Evolutionary conservation across 2,113 vertebrate species (phyloP).

Genomic region (Taxidea taxus): DNA sequence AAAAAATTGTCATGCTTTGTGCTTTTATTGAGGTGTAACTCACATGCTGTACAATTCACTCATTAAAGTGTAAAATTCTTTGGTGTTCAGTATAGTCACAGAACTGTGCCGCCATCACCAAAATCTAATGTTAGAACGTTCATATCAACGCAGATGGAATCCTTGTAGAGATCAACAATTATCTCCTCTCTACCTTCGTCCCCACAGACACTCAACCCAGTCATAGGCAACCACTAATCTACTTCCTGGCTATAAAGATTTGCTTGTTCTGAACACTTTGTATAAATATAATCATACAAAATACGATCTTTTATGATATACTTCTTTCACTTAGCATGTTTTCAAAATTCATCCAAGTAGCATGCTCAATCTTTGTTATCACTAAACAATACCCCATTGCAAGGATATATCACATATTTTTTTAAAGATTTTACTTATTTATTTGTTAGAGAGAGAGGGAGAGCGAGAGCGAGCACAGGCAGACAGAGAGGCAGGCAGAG

Average conservation of each 20-base stretch:
- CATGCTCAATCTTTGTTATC: not conserved
- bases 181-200: no score
- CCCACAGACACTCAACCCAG: fast-evolving
- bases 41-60: not conserved
- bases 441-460: no score
- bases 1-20: not conserved
- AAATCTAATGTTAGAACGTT: not conserved
- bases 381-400: not conserved
- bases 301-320: not conserved
- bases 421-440: no score
- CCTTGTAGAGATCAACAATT: not conserved
- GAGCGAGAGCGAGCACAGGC: no score
- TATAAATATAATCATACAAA: not conserved
- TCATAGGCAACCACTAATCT: not conserved
- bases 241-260: not conserved
- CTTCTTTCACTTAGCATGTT: not conserved
- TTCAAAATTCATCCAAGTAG: not conserved
- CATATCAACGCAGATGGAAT: not conserved
- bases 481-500: no score
- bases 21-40: not conserved
- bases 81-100: not conserved
- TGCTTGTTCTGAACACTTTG: not conserved
- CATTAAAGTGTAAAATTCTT: not conserved
- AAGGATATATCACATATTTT: not conserved
- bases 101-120: not conserved